Conservation (phyloP, 2,888 invertebrate genomes). For the Ophioninae sp. region DNA sequence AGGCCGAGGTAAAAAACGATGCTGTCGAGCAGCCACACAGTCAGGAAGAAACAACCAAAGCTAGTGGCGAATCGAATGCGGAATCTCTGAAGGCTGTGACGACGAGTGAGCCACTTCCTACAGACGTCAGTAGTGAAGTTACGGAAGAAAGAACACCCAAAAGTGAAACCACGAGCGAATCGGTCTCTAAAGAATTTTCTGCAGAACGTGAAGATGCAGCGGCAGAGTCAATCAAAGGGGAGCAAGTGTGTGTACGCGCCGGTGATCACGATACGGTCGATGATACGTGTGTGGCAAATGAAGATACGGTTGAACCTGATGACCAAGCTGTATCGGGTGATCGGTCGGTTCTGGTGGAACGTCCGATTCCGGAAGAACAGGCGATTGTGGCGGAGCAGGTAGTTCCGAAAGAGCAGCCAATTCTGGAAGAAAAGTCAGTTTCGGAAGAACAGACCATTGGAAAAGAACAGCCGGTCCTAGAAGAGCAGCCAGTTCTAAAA, state of each 20-base stretch:
- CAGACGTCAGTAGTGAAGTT: constrained; percentile 1
- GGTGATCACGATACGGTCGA: neutral
- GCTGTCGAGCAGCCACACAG: neutral
- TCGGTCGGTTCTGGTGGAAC: neutral
- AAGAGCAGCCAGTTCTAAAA: constrained; percentile 18
- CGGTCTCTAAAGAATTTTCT: constrained; percentile 28
- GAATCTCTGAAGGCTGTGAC: constrained; percentile 49
- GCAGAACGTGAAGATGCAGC: constrained; percentile 67
- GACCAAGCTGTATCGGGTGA: neutral
- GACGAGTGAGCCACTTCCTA: neutral
- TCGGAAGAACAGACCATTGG: too few relatives aligned
- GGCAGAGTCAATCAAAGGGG: constrained; percentile 33
- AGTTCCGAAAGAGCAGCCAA: too few relatives aligned
- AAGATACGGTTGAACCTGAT: neutral
- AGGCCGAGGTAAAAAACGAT: neutral
- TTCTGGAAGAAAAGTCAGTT: too few relatives aligned
- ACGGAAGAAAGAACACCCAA: constrained; percentile 3
- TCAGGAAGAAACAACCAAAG: neutral
- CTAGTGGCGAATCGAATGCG: neutral
- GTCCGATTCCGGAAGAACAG: neutral
- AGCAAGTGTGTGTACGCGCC: constrained; percentile 55
- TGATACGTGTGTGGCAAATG: neutral
- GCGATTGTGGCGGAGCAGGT: too few relatives aligned
- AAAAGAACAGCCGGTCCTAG: too few relatives aligned
- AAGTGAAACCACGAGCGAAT: constrained; percentile 8